Evolutionary conservation across 2,888 invertebrate species (phyloP), one percentile per base, ranked within the genome.

Genomic region (Pardosa pseudoannulata): DNA sequence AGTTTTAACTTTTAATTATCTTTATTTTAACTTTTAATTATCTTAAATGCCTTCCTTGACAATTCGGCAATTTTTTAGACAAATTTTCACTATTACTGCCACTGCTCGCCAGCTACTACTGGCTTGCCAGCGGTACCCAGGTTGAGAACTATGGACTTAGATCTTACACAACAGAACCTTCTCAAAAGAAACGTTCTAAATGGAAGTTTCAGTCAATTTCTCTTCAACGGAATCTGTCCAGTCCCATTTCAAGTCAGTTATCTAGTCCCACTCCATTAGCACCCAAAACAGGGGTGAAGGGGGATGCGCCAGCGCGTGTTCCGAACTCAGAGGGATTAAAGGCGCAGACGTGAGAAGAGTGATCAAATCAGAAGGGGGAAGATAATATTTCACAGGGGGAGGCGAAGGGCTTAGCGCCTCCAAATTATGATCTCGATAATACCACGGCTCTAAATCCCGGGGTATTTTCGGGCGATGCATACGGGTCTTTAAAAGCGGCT

Each of bases 381-480:
- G 39, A 64, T 73, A 79, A 86, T 86, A 86, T 79, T 79, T 86
- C 79, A 86, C n/a, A 56, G 46, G 46, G 32, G 64, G 74, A 74
- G 50, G 67, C 70, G 74, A 50, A n/a, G n/a, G 79, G 79, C 74
- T 79, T 74, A 79, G 74, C 46, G 74, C 74, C 79, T 70, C 79
- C 85, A 79, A 86, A 86, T 86, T 86, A 86, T 86, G 85, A 79
- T 79, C 74, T 79, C 74, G 85, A 86, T 86, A 86, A 86, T 86
- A 86, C 68, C 85, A 73, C 64, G 41, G 31, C 64, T 86, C 79
- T 56, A 86, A 86, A 86, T 79, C 74, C 78, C 56, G 56, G 73
- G 85, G 72, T 50, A 73, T 85, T 81, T 81, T 73, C 76, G 62
- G 62, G 50, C 27, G 81, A 64, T 82, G 56, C 75, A 75, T 68